Evolutionary conservation across 92 coral and sea anemone species (phyloP).

Genomic region (Umimayanthus chanpuru): DNA sequence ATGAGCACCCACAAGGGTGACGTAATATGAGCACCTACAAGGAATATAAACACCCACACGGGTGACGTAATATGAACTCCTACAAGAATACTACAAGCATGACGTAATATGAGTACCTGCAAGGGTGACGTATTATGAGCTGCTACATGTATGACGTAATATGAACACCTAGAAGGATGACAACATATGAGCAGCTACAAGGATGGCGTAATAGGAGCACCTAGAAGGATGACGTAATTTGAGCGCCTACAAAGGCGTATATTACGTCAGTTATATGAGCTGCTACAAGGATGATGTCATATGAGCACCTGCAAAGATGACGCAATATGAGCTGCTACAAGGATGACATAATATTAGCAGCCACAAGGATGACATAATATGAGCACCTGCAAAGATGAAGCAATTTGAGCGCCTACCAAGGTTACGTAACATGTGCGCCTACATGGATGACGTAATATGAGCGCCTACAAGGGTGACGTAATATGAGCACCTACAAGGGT

Average conservation of each 20-base stretch:
- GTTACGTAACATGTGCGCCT: not conserved
- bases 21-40: constrained; percentile 22
- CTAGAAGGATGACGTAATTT: constrained; percentile 11
- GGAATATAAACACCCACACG: too few relatives aligned
- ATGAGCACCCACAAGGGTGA: constrained; percentile 20
- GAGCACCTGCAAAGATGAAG: constrained; percentile 55
- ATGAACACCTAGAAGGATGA: not conserved
- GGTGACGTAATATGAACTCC: not conserved
- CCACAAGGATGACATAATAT: constrained; percentile 10
- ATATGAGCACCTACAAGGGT: not conserved
- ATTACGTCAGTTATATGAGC: too few relatives aligned
- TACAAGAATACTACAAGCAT: constrained; percentile 50
- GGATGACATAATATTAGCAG: too few relatives aligned
- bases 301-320: not conserved
- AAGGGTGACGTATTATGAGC: not conserved
- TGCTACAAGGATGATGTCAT: constrained; percentile 24
- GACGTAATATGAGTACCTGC: constrained; percentile 21
- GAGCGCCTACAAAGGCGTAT: constrained; percentile 37
- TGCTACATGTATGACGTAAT: constrained; percentile 19
- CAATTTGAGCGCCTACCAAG: not conserved
- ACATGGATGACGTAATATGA: not conserved
- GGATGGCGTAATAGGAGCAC: not conserved
- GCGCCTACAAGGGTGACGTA: not conserved
- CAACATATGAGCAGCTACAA: constrained; percentile 39
- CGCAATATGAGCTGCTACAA: too few relatives aligned